A percentile compares a stretch with the other conserved stretches of the same genome.
phyloP scores from a whole-genome alignment of 2,797 vertebrate genomes.

The Ambastaia sidthimunki region DNA sequence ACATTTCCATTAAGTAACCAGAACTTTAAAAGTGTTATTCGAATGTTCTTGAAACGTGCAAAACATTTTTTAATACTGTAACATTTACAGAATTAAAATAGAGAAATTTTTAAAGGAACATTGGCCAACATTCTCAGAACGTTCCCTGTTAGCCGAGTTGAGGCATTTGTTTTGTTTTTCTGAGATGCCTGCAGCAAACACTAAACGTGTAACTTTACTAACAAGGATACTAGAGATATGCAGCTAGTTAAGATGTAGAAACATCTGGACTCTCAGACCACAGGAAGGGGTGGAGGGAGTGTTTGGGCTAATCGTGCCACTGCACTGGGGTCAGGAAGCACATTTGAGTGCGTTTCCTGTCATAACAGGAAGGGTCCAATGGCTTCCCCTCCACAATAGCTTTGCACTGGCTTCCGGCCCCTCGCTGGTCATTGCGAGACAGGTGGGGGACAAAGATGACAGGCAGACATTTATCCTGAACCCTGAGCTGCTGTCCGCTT shows the following conservation, averaged over 20 bases:
- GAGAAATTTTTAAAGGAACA: no score
- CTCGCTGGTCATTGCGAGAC: slow-evolving; percentile 57
- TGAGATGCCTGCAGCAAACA: neutral
- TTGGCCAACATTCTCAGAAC: no score
- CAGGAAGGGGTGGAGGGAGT: slow-evolving; percentile 73
- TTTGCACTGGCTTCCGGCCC: slow-evolving; percentile 82
- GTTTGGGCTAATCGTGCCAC: slow-evolving; percentile 80
- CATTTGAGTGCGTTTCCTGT: slow-evolving; percentile 95
- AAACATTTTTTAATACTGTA: no score
- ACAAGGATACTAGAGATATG: neutral
- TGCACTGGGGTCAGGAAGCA: slow-evolving; percentile 90
- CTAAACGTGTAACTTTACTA: no score
- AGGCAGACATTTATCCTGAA: slow-evolving; percentile 58
- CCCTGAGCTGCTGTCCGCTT: slow-evolving; percentile 24
- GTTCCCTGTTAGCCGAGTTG: no score
- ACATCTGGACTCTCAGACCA: neutral
- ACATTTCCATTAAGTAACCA: no score
- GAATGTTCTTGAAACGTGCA: no score
- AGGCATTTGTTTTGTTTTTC: neutral
- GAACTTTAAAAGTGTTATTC: no score
- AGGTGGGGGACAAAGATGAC: slow-evolving; percentile 67
- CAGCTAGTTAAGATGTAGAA: neutral
- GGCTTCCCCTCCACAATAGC: slow-evolving; percentile 85
- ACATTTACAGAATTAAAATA: no score
- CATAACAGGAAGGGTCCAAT: slow-evolving; percentile 94